These are phyloP conservation scores for Petromus typicus DNA, from an alignment of 2,113 vertebrate genomes.

Conservation along the genomic window DNA sequence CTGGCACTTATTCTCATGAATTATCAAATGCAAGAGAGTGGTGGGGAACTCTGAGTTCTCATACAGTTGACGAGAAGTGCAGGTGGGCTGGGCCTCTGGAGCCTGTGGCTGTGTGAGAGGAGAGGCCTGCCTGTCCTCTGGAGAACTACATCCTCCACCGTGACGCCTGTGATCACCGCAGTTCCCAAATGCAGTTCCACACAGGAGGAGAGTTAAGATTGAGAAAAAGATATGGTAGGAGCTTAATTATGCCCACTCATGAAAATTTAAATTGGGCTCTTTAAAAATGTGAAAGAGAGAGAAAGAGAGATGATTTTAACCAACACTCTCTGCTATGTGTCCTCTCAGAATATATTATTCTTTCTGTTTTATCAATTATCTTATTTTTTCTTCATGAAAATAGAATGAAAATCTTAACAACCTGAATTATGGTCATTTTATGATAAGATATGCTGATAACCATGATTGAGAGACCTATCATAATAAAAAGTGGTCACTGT, in stretches of 20 bases:
- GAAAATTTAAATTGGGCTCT: conserved; percentile 30
- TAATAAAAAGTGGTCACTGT: conserved; percentile 61
- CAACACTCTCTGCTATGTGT: background rate
- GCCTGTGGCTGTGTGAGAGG: fast-evolving
- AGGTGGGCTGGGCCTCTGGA: background rate
- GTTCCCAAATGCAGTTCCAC: background rate
- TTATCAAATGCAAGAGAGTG: background rate
- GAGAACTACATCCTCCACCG: background rate
- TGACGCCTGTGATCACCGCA: background rate
- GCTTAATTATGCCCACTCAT: background rate
- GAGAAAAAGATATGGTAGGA: background rate
- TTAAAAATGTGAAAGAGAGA: background rate
- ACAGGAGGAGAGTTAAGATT: background rate
- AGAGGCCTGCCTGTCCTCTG: background rate
- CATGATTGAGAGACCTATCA: conserved; percentile 12
- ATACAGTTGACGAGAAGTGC: background rate
- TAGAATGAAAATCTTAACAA: conserved; percentile 45
- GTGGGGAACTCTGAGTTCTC: background rate
- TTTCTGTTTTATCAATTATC: background rate
- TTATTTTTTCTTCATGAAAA: conserved; percentile 48
- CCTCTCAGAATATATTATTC: background rate
- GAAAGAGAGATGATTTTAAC: background rate
- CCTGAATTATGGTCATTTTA: conserved; percentile 22
- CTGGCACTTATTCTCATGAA: background rate
- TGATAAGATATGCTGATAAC: conserved; percentile 45